phyloP scores from a whole-genome alignment of 92 coral and sea anemone species.

The Palythoa grandis region DNA sequence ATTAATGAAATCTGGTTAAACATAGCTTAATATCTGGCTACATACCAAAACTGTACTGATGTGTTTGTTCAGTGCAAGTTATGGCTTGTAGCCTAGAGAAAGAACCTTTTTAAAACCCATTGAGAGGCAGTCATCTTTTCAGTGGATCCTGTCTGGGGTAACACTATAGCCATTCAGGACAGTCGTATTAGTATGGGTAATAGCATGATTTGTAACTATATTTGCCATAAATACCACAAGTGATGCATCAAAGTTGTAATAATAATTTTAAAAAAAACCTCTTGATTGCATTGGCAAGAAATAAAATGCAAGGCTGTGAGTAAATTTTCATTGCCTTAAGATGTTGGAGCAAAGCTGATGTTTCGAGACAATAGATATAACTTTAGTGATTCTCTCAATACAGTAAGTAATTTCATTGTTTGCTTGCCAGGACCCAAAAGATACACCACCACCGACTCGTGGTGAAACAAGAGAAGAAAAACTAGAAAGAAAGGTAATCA shows the following conservation, averaged over 20 bases:
- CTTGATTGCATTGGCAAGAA: too few species aligned
- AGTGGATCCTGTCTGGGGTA: conserved; percentile 91
- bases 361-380: too few species aligned
- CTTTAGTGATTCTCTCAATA: too few species aligned
- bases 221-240: too few species aligned
- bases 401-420: not conserved
- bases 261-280: too few species aligned
- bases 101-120: conserved; percentile 50
- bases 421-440: conserved; percentile 81
- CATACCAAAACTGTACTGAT: conserved; percentile 38
- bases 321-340: too few species aligned
- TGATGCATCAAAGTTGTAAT: too few species aligned
- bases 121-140: conserved; percentile 23
- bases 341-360: too few species aligned
- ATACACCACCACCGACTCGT: conserved; percentile 95
- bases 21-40: conserved; percentile 7
- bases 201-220: too few species aligned
- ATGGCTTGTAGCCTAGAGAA: conserved; percentile 81
- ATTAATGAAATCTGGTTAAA: too few species aligned
- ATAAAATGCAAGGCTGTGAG: too few species aligned
- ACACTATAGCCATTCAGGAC: conserved; percentile 36
- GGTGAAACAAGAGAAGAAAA: conserved; percentile 98
- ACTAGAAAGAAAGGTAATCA: conserved; percentile 80
- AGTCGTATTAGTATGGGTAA: too few species aligned
- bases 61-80: conserved; percentile 55